Evolutionary conservation across 2,113 vertebrate species (phyloP).

Genomic region (Bos indicus): DNA sequence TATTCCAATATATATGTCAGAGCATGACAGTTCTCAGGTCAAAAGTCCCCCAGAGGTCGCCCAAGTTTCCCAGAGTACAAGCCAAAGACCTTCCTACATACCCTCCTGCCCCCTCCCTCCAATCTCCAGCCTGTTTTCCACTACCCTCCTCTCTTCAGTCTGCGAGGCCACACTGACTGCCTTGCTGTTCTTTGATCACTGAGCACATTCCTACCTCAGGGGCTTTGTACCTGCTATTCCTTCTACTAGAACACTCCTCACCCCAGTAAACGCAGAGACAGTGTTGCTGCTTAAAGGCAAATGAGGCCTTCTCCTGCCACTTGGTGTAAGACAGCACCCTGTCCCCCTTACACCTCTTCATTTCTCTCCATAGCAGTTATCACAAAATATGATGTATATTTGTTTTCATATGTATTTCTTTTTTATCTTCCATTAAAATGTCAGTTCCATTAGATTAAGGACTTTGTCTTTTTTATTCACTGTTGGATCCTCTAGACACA

Average conservation of each 20-base stretch:
- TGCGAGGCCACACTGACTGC: background rate
- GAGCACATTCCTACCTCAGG: background rate
- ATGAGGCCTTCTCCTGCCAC: background rate
- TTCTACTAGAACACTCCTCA: background rate
- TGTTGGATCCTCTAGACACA: background rate
- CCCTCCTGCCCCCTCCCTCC: background rate
- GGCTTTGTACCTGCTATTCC: background rate
- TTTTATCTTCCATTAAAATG: background rate
- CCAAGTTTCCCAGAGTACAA: background rate
- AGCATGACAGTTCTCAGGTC: background rate
- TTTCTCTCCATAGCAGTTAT: background rate
- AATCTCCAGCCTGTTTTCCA: fast-evolving
- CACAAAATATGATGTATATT: background rate
- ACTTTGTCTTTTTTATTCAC: background rate
- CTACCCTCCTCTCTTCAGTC: background rate
- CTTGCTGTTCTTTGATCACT: background rate
- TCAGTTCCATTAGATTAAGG: background rate
- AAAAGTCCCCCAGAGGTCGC: background rate
- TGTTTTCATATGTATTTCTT: background rate
- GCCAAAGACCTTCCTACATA: background rate
- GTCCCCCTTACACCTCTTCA: background rate
- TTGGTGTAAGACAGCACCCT: background rate
- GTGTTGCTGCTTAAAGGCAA: background rate
- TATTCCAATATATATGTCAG: background rate
- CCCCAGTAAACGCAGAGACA: background rate